A percentile compares a stretch with the other conserved stretches of the same genome.
phyloP scores from a whole-genome alignment of 1,140 invertebrate species.

The Notospermus geniculatus region DNA sequence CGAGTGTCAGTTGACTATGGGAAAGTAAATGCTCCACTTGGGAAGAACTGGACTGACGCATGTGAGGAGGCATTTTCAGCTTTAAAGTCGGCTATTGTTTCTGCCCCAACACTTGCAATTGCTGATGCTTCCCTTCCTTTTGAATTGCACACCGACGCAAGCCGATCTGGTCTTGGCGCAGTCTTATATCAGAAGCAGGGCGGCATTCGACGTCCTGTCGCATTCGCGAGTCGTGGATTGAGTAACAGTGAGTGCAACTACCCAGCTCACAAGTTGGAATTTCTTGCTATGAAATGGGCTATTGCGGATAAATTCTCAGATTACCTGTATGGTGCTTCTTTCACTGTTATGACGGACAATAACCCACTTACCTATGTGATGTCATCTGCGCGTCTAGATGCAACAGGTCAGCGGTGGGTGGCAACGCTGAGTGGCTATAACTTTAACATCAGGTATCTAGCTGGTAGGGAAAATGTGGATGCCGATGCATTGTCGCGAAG shows the following conservation, averaged over 20 bases:
- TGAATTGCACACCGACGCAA: too few relatives aligned
- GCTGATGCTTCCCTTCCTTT: neutral
- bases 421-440: conserved; percentile 19
- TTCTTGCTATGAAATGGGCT: conserved; percentile 24
- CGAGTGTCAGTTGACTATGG: neutral
- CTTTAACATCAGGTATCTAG: too few relatives aligned
- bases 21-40: too few relatives aligned
- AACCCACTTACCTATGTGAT: conserved; percentile 31
- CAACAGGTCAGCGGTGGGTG: conserved; percentile 18
- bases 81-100: neutral
- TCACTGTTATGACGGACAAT: too few relatives aligned
- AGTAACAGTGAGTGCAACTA: conserved; percentile 14
- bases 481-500: too few relatives aligned
- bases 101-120: neutral
- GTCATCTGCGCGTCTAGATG: conserved; percentile 25
- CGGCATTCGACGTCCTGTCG: conserved; percentile 14
- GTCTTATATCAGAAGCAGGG: conserved; percentile 21
- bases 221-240: conserved; percentile 19
- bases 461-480: conserved; percentile 18
- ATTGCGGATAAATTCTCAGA: conserved; percentile 27
- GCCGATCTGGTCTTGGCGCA: conserved; percentile 15
- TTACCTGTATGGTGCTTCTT: conserved; percentile 23
- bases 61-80: neutral
- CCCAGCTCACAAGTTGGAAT: too few relatives aligned
- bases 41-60: neutral